These are phyloP conservation scores for Tipula confusa DNA, from an alignment of 2,888 invertebrate genomes.

Conservation along the genomic window DNA sequence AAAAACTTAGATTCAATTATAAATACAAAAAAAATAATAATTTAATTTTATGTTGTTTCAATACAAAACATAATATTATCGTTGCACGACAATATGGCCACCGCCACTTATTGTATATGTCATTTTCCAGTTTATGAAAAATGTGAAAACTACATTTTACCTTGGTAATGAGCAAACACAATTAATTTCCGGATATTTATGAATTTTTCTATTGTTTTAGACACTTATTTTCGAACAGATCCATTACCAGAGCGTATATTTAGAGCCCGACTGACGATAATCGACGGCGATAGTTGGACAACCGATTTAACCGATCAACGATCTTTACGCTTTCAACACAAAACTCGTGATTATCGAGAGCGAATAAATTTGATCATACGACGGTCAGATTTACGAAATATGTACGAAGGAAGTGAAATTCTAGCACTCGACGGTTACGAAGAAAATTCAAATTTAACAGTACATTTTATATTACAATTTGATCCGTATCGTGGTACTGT, in stretches of 20 bases:
- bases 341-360: constrained; percentile 69
- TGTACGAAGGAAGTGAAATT: constrained; percentile 74
- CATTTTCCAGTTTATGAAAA: too few species aligned
- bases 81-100: background rate
- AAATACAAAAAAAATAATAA: too few species aligned
- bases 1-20: background rate
- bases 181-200: background rate
- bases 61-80: background rate
- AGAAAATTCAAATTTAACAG: constrained; percentile 64
- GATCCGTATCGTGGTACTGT: constrained; percentile 70
- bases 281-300: constrained; percentile 65
- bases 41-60: background rate
- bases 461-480: constrained; percentile 81
- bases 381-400: constrained; percentile 67
- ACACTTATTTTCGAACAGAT: constrained; percentile 52
- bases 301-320: constrained; percentile 63
- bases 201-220: constrained; percentile 37
- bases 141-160: background rate
- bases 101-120: background rate
- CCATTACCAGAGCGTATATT: constrained; percentile 76
- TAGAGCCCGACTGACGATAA: constrained; percentile 73
- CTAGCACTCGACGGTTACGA: constrained; percentile 76
- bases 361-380: constrained; percentile 69
- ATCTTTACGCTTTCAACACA: constrained; percentile 65
- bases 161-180: background rate